These are phyloP conservation scores for Sceloporus undulatus DNA, from an alignment of 2,113 vertebrate genomes.

Conservation along the genomic window DNA sequence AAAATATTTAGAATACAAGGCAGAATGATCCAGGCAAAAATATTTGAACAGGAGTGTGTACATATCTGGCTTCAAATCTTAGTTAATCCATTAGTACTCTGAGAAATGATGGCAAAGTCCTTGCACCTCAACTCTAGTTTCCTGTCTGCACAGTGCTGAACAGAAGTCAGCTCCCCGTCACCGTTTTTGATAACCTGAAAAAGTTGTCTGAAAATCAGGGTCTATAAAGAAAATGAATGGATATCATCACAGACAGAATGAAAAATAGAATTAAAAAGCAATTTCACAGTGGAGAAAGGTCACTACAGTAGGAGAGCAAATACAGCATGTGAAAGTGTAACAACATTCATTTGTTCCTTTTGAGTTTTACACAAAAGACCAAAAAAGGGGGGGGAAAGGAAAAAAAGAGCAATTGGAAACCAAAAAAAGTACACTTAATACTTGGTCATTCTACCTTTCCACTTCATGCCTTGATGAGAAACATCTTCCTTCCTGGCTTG, in stretches of 20 bases:
- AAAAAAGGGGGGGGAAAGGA: not conserved
- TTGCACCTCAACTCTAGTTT: not conserved
- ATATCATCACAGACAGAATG: constrained; percentile 5
- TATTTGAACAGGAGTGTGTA: not conserved
- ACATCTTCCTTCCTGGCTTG: not conserved
- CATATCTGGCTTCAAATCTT: too few species aligned
- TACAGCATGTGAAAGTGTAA: not conserved
- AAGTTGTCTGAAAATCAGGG: not conserved
- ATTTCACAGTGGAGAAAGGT: constrained; percentile 4
- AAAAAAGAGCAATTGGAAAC: not conserved
- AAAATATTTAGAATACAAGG: not conserved
- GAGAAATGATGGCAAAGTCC: not conserved
- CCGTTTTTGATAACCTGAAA: not conserved
- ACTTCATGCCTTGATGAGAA: constrained; percentile 12
- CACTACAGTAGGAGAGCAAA: not conserved
- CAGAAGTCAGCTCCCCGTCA: not conserved
- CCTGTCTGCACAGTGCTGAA: not conserved
- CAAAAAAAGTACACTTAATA: not conserved
- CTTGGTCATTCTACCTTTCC: not conserved
- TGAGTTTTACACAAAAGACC: not conserved
- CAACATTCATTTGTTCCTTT: not conserved
- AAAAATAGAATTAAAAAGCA: constrained; percentile 14
- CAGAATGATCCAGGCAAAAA: not conserved
- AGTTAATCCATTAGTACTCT: not conserved
- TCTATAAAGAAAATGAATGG: not conserved